These are phyloP conservation scores for Picus viridis DNA, from an alignment of 2,797 vertebrate species.

Conservation along the genomic window DNA sequence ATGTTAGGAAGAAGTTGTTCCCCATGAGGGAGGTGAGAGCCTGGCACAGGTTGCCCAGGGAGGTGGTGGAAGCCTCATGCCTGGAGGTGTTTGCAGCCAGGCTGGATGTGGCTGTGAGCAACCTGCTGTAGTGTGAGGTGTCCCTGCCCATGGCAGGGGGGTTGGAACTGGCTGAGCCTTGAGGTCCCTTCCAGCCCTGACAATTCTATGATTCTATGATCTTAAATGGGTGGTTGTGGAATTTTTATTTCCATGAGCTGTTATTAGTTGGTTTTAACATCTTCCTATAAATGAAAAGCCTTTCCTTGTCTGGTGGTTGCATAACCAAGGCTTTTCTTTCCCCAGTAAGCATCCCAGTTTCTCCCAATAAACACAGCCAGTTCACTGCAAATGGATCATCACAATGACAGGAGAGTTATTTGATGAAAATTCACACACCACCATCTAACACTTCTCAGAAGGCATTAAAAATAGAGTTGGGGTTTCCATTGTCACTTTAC, in stretches of 20 bases:
- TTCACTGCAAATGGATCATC: slow-evolving; percentile 78
- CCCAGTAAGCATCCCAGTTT: not conserved
- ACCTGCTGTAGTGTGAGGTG: too few relatives aligned
- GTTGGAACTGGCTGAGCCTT: too few relatives aligned
- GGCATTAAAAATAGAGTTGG: slow-evolving; percentile 85
- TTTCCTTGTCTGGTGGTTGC: not conserved
- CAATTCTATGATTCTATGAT: not conserved
- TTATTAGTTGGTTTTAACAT: not conserved
- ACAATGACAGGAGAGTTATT: slow-evolving; percentile 80
- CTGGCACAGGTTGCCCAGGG: too few relatives aligned
- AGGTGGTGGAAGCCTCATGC: too few relatives aligned
- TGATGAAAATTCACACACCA: slow-evolving; percentile 83
- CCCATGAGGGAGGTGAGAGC: too few relatives aligned
- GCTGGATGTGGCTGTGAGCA: too few relatives aligned
- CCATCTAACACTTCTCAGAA: slow-evolving; percentile 72
- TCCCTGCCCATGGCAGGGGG: too few relatives aligned
- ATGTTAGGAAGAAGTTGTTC: too few relatives aligned
- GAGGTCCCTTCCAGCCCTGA: too few relatives aligned
- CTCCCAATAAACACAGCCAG: slow-evolving; percentile 72
- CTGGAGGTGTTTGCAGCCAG: too few relatives aligned
- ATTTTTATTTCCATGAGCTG: not conserved
- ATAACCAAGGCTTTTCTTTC: not conserved
- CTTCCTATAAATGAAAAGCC: not conserved
- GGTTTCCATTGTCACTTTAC: slow-evolving; percentile 76
- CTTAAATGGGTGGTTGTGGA: not conserved